A percentile compares a stretch with the other conserved stretches of the same genome.
phyloP scores from a whole-genome alignment of 1,140 invertebrate species.

The Acromyrmex charruanus region DNA sequence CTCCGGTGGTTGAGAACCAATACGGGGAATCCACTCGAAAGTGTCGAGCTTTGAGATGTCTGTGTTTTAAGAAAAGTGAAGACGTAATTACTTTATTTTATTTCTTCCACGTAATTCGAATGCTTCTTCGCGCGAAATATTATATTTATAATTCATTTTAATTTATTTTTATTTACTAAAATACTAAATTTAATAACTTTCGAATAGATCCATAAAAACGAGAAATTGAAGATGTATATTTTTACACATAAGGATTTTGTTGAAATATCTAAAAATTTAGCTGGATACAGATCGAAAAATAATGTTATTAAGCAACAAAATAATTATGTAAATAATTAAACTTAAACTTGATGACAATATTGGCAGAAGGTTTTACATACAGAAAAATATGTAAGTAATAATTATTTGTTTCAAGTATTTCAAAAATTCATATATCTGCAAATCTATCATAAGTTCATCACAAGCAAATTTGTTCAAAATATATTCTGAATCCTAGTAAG shows the following conservation, averaged over 20 bases:
- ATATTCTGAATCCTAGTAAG: too few species aligned
- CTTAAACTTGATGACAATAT: too few species aligned
- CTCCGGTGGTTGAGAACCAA: background rate
- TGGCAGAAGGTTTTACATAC: too few species aligned
- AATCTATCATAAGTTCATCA: too few species aligned
- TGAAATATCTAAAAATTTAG: too few species aligned
- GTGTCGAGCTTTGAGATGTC: slow-evolving; percentile 13
- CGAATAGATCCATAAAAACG: background rate
- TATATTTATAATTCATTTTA: background rate
- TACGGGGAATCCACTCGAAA: background rate
- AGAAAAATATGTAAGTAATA: too few species aligned
- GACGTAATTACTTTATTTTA: background rate
- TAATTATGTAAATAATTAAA: too few species aligned
- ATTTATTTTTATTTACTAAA: background rate
- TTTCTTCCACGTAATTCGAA: background rate
- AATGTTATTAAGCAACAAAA: too few species aligned
- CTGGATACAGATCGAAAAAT: too few species aligned
- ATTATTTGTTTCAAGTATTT: too few species aligned
- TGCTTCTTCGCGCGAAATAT: background rate
- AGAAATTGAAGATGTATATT: background rate
- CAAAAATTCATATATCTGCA: too few species aligned
- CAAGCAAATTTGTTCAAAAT: too few species aligned
- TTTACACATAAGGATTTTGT: background rate
- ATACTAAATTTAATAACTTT: background rate
- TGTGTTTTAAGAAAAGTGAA: background rate